Conservation (phyloP, 2,888 invertebrate genomes). For the Cloeon dipterum region DNA sequence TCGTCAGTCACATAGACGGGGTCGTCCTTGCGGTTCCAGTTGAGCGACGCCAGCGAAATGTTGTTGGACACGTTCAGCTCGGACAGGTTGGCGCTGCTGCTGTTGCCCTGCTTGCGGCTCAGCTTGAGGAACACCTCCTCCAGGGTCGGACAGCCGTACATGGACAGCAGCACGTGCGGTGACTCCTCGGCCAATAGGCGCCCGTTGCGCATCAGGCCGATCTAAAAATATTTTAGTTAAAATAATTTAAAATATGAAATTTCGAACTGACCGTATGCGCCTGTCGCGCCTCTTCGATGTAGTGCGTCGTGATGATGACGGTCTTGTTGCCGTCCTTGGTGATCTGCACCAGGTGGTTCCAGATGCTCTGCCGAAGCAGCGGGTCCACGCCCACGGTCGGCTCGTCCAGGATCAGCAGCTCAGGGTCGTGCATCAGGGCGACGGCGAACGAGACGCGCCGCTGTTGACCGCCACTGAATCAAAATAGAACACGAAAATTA, state of each 20-base stretch:
- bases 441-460: constrained; percentile 79
- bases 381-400: constrained; percentile 89
- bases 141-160: constrained; percentile 61
- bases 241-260: background rate
- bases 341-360: constrained; percentile 80
- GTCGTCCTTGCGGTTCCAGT: constrained; percentile 62
- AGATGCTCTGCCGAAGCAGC: constrained; percentile 70
- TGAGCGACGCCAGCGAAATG: constrained; percentile 56
- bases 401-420: constrained; percentile 74
- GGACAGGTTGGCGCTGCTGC: constrained; percentile 16
- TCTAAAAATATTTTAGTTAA: constrained; percentile 26
- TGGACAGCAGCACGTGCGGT: constrained; percentile 57
- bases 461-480: constrained; percentile 76
- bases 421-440: constrained; percentile 80
- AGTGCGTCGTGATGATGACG: constrained; percentile 81
- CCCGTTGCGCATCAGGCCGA: constrained; percentile 86
- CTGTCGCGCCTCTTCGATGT: constrained; percentile 84
- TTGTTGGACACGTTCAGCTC: constrained; percentile 49
- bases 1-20: constrained; percentile 68
- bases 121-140: constrained; percentile 87
- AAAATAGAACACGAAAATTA: constrained; percentile 8
- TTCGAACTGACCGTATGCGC: constrained; percentile 71
- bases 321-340: constrained; percentile 78
- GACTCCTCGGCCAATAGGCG: constrained; percentile 75
- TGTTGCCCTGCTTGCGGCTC: constrained; percentile 44